These are phyloP conservation scores for Malacosoma neustria DNA, from an alignment of 2,888 invertebrate genomes.

Conservation along the genomic window DNA sequence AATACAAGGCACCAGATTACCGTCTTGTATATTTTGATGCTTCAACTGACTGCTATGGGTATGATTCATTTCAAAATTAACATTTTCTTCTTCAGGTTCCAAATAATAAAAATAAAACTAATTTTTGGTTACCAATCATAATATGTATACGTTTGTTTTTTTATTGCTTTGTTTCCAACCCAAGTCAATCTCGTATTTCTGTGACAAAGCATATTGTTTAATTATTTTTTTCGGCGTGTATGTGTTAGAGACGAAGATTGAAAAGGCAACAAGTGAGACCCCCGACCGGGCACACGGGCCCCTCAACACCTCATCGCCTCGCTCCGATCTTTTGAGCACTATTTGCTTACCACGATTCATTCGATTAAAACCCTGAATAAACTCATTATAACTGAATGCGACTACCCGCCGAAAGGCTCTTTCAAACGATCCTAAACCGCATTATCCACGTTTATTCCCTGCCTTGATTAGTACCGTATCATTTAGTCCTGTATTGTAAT, in stretches of 20 bases:
- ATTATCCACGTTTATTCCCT: constrained; percentile 70
- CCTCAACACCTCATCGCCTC: constrained; percentile 9
- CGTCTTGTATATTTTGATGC: too few species aligned
- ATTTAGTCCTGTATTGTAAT: constrained; percentile 71
- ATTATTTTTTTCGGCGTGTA: not conserved
- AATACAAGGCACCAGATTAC: too few species aligned
- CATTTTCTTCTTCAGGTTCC: too few species aligned
- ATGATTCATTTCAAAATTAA: too few species aligned
- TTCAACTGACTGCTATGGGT: too few species aligned
- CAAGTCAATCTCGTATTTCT: too few species aligned
- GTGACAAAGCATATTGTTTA: too few species aligned
- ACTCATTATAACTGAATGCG: constrained; percentile 68
- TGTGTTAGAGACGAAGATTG: constrained; percentile 24
- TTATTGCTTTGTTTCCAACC: too few species aligned
- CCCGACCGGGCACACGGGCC: not conserved
- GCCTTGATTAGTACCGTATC: constrained; percentile 73
- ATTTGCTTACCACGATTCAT: constrained; percentile 69
- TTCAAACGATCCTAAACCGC: constrained; percentile 70
- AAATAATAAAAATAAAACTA: too few species aligned
- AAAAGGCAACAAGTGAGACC: constrained; percentile 3
- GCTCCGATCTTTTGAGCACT: constrained; percentile 36
- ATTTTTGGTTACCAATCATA: too few species aligned
- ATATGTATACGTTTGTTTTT: too few species aligned
- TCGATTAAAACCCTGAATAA: constrained; percentile 71
- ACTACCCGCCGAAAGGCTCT: constrained; percentile 68